A percentile compares a stretch with the other conserved stretches of the same genome.
Conservation (phyloP, 2,888 invertebrate species). For the Phlogophora meticulosa region DNA sequence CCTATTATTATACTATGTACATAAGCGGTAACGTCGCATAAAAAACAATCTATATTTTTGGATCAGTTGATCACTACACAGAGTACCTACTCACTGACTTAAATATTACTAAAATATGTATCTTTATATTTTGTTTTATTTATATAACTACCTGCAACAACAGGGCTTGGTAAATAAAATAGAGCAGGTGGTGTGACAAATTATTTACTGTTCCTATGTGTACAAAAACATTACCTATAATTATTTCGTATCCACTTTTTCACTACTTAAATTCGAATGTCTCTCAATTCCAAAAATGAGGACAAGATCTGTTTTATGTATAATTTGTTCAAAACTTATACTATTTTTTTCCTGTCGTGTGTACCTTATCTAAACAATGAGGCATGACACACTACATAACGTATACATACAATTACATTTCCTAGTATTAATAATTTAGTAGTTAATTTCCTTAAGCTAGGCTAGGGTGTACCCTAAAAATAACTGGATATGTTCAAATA, state of each 20-base stretch:
- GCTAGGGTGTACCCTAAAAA: slow-evolving; percentile 1
- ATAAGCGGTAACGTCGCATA: too few species aligned
- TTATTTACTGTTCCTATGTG: not conserved
- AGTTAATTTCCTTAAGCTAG: slow-evolving; percentile 21
- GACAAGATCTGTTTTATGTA: not conserved
- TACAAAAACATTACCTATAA: slow-evolving; percentile 15
- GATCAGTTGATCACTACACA: too few species aligned
- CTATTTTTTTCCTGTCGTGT: slow-evolving; percentile 10
- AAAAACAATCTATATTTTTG: too few species aligned
- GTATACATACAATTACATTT: not conserved
- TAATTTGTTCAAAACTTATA: slow-evolving; percentile 8
- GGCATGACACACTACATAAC: too few species aligned
- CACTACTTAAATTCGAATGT: not conserved
- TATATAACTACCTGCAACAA: too few species aligned
- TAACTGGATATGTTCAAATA: slow-evolving; percentile 1
- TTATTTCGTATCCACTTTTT: slow-evolving; percentile 5
- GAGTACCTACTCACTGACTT: too few species aligned
- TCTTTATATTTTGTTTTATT: too few species aligned
- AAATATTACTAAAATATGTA: too few species aligned
- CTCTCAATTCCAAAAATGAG: not conserved
- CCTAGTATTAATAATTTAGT: slow-evolving; percentile 11
- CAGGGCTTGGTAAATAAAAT: too few species aligned
- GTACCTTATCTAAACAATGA: slow-evolving; percentile 2
- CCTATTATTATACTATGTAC: too few species aligned
- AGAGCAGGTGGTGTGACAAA: too few species aligned